These are phyloP conservation scores for Poicephalus meyeri DNA, from an alignment of 2,113 vertebrate genomes.

Conservation along the genomic window DNA sequence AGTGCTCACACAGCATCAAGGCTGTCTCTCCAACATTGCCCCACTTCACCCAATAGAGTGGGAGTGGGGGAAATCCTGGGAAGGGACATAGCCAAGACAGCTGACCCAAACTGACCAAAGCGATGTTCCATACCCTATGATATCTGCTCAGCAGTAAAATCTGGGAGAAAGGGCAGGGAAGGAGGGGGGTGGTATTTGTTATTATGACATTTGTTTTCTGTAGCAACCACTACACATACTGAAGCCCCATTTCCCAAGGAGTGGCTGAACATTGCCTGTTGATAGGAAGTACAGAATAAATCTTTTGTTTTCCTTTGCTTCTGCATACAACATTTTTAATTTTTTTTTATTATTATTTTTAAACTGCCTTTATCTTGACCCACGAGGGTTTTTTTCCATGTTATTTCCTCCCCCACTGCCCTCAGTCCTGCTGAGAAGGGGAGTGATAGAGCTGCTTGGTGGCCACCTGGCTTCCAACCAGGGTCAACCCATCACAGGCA, in stretches of 20 bases:
- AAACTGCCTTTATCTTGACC: background rate
- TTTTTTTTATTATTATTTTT: background rate
- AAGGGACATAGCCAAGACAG: background rate
- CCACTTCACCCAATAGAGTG: background rate
- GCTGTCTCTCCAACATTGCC: background rate
- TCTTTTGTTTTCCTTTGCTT: background rate
- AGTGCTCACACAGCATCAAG: background rate
- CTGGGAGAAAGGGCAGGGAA: background rate
- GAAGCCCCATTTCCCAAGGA: background rate
- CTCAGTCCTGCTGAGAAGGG: background rate
- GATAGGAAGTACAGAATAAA: background rate
- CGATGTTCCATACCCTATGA: rapidly evolving
- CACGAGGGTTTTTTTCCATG: background rate
- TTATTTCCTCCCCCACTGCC: background rate
- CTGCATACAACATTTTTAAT: background rate
- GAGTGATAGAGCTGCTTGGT: background rate
- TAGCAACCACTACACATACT: background rate
- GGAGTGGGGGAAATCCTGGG: background rate
- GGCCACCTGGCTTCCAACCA: background rate
- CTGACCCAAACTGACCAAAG: background rate
- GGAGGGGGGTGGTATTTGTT: background rate
- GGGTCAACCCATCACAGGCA: background rate
- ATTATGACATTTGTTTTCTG: background rate
- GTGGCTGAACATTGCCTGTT: background rate
- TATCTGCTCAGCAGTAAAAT: background rate